A percentile compares a stretch with the other conserved stretches of the same genome.
Evolutionary conservation across 1,140 invertebrate species (phyloP).

Genomic region (Dendrolimus punctatus): DNA sequence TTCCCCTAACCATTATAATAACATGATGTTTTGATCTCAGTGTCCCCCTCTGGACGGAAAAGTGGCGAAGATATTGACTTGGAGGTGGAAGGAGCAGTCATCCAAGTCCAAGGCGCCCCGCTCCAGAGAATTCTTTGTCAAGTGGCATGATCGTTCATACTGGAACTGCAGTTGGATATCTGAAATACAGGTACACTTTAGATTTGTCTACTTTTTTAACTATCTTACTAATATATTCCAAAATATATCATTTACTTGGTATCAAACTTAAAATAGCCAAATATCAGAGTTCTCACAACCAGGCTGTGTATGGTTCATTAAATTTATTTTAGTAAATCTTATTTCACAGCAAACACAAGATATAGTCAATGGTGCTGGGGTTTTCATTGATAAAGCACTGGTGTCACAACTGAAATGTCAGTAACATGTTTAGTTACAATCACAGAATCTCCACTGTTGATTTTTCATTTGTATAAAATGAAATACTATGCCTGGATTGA

Average conservation of each 20-base stretch:
- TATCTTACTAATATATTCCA: background rate
- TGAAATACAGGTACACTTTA: slow-evolving; percentile 81
- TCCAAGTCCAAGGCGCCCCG: slow-evolving; percentile 75
- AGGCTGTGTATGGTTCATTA: no score
- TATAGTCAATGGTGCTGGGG: no score
- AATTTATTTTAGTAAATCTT: no score
- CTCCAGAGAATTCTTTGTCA: slow-evolving; percentile 96
- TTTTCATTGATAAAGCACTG: no score
- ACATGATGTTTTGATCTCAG: slow-evolving; percentile 40
- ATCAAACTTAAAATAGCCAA: no score
- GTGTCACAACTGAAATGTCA: no score
- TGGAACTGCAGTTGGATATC: slow-evolving; percentile 99
- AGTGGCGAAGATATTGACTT: slow-evolving; percentile 97
- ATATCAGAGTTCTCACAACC: no score
- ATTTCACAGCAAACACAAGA: no score
- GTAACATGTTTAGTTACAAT: no score
- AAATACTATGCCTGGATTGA: background rate
- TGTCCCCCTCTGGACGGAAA: slow-evolving; percentile 88
- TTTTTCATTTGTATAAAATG: background rate
- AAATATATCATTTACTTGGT: no score
- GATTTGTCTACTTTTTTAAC: background rate
- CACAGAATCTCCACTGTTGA: no score
- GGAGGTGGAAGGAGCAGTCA: slow-evolving; percentile 88
- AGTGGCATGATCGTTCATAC: slow-evolving; percentile 97
- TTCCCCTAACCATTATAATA: no score